phyloP scores from a whole-genome alignment of 2,888 invertebrate species.

The Lycophotia porphyrea region DNA sequence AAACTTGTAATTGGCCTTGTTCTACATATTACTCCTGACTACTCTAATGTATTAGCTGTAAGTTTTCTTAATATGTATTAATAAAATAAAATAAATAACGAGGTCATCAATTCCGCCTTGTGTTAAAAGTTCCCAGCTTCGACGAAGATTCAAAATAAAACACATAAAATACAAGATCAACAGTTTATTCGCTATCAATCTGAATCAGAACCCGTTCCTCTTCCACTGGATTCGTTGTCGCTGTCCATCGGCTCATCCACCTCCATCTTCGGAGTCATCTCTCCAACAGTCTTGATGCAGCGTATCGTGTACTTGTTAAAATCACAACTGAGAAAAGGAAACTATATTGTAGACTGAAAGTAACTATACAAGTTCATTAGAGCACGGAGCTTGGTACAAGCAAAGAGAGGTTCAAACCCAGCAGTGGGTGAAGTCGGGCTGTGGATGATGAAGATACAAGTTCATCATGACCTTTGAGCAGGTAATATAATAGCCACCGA shows the following conservation, averaged over 20 bases:
- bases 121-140: neutral
- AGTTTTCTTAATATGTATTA: too few relatives aligned
- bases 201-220: constrained; percentile 83
- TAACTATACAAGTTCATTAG: neutral
- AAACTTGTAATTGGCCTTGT: too few relatives aligned
- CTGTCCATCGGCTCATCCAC: constrained; percentile 76
- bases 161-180: constrained; percentile 19
- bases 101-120: neutral
- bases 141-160: constrained; percentile 27
- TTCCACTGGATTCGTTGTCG: constrained; percentile 82
- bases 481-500: neutral
- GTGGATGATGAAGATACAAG: too few relatives aligned
- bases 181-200: constrained; percentile 72
- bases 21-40: too few relatives aligned
- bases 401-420: too few relatives aligned
- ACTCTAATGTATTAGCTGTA: too few relatives aligned
- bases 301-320: constrained; percentile 96
- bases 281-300: constrained; percentile 91
- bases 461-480: neutral
- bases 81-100: too few relatives aligned
- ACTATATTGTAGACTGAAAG: neutral
- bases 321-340: constrained; percentile 93
- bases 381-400: too few relatives aligned
- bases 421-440: too few relatives aligned
- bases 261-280: constrained; percentile 78